Conservation (phyloP, 1,140 invertebrate species). For the Papilio helenus region DNA sequence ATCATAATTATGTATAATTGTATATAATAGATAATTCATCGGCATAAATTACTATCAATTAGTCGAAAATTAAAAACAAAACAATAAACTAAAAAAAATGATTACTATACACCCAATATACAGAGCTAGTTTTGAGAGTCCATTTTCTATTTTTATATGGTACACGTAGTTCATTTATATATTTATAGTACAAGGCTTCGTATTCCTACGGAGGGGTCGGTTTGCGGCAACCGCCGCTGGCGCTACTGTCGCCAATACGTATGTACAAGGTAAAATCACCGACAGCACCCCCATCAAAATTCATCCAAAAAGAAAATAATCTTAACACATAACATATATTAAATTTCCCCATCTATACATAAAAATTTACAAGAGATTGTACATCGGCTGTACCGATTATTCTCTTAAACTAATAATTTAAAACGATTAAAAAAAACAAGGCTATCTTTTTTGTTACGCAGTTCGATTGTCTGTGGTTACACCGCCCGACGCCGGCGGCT, state of each 20-base stretch:
- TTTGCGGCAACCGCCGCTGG: conserved; percentile 38
- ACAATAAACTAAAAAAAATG: conserved; percentile 67
- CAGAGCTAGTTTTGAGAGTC: conserved; percentile 73
- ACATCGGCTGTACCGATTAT: conserved; percentile 59
- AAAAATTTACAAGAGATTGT: conserved; percentile 79
- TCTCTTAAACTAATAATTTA: conserved; percentile 68
- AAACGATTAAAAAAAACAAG: conserved; percentile 52
- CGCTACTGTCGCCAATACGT: conserved; percentile 49
- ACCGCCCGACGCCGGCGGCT: conserved; percentile 47
- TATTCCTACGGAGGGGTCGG: conserved; percentile 55
- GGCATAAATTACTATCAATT: conserved; percentile 81
- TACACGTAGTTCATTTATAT: conserved; percentile 74
- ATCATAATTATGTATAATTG: conserved; percentile 70
- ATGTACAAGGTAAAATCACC: conserved; percentile 63
- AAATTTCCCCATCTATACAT: conserved; percentile 80
- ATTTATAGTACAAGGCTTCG: conserved; percentile 75
- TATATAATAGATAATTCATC: conserved; percentile 79
- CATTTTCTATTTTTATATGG: conserved; percentile 75
- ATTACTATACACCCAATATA: conserved; percentile 82
- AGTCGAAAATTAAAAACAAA: conserved; percentile 74
- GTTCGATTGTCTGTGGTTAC: conserved; percentile 35
- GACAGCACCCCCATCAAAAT: conserved; percentile 57
- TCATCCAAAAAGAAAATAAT: conserved; percentile 63
- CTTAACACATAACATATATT: conserved; percentile 80
- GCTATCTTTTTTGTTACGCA: conserved; percentile 43